These are phyloP conservation scores for Syritta pipiens DNA, from an alignment of 2,888 invertebrate species.

Conservation along the genomic window DNA sequence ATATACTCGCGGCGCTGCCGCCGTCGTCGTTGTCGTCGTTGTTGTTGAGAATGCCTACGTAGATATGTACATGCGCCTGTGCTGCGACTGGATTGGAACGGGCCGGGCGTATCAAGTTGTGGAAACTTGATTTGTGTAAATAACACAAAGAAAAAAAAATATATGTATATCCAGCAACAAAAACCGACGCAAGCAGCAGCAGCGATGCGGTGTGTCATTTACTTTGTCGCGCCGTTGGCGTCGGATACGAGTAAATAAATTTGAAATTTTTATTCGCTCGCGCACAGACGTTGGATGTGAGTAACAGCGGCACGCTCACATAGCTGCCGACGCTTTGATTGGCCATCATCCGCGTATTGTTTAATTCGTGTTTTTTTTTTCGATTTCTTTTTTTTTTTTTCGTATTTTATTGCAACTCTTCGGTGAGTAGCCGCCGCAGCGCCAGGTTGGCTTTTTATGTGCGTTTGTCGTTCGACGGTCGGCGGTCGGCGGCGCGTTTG, in stretches of 20 bases:
- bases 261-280: conserved; percentile 69
- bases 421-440: conserved; percentile 57
- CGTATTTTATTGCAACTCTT: conserved; percentile 33
- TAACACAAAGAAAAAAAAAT: conserved; percentile 58
- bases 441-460: conserved; percentile 66
- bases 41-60: conserved; percentile 22
- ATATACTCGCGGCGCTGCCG: conserved; percentile 13
- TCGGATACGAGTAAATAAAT: conserved; percentile 67
- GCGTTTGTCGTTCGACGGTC: conserved; percentile 56
- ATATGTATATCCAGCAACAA: conserved; percentile 18
- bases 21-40: not conserved
- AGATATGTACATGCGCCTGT: conserved; percentile 3
- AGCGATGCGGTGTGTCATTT: conserved; percentile 62
- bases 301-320: conserved; percentile 61
- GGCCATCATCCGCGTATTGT: conserved; percentile 66
- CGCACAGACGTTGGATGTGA: conserved; percentile 53
- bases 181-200: not conserved
- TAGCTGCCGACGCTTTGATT: conserved; percentile 67
- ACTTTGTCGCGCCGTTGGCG: conserved; percentile 67
- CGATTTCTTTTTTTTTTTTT: conserved; percentile 19
- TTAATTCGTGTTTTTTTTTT: conserved; percentile 60
- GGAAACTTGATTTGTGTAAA: conserved; percentile 69
- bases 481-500: no score
- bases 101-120: conserved; percentile 65
- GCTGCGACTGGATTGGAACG: conserved; percentile 61